Conservation (phyloP, 2,888 invertebrate species). For the Xestia c-nigrum region DNA sequence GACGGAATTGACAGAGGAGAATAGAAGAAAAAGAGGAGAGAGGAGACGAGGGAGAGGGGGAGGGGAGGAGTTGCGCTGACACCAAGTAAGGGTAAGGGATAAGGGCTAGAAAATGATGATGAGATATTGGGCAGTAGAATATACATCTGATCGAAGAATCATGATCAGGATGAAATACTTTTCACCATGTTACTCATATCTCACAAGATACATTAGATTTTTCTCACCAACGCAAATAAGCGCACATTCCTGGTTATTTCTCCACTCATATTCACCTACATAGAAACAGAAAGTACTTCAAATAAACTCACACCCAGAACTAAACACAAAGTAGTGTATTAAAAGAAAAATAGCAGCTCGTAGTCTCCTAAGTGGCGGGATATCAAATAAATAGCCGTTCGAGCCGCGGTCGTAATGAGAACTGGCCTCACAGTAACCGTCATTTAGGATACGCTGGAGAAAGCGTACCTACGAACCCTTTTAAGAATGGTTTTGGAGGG, state of each 20-base stretch:
- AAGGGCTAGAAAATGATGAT: too few species aligned
- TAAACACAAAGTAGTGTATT: constrained; percentile 55
- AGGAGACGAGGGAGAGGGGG: too few species aligned
- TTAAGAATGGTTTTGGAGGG: constrained; percentile 20
- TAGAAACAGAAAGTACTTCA: constrained; percentile 6
- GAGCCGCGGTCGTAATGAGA: constrained; percentile 59
- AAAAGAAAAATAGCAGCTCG: constrained; percentile 64
- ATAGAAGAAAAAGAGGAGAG: too few species aligned
- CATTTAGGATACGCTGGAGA: constrained; percentile 54
- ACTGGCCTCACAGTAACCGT: constrained; percentile 60
- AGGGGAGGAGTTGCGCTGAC: too few species aligned
- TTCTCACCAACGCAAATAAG: background rate
- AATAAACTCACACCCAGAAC: constrained; percentile 21
- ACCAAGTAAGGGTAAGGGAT: too few species aligned
- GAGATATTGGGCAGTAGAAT: background rate
- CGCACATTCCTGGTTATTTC: background rate
- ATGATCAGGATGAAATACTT: background rate
- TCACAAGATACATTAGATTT: background rate
- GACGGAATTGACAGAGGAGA: too few species aligned
- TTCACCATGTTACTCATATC: background rate
- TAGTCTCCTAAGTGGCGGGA: constrained; percentile 61
- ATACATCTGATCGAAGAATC: background rate
- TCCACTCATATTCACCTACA: background rate
- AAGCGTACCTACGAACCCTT: constrained; percentile 51
- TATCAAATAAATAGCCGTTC: constrained; percentile 69